Conservation (phyloP, 2,113 vertebrate species). For the Apodemus sylvaticus region DNA sequence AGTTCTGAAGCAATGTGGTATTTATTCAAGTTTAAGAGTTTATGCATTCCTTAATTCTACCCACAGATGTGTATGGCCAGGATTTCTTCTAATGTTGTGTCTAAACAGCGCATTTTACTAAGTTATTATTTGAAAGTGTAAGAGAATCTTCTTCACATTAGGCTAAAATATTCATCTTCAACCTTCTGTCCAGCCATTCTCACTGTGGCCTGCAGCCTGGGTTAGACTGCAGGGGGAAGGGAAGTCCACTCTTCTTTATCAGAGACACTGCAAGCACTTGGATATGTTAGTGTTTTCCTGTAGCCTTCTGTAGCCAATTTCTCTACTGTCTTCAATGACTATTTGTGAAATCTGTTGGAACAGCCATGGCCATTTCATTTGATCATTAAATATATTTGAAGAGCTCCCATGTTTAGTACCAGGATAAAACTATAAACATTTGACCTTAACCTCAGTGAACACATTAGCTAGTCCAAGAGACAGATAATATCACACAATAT, state of each 20-base stretch:
- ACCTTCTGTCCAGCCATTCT: neutral
- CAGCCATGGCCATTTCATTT: neutral
- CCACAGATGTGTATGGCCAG: neutral
- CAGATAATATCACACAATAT: neutral
- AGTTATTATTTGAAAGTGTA: neutral
- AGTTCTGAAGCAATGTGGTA: no score
- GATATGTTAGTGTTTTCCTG: neutral
- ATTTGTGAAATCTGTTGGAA: neutral
- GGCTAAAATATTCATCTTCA: neutral
- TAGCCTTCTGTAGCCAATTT: neutral
- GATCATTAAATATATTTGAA: neutral
- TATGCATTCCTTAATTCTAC: neutral
- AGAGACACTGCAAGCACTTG: neutral
- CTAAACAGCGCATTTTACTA: neutral
- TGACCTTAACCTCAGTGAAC: neutral
- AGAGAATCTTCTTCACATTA: neutral
- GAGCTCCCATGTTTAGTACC: neutral
- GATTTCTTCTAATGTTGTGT: neutral
- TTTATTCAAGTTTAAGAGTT: neutral
- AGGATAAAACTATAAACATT: neutral
- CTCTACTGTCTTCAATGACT: neutral
- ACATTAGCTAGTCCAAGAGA: neutral
- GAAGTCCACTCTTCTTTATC: neutral
- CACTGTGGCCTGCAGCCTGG: constrained; percentile 10
- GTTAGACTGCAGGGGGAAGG: constrained; percentile 54